phyloP scores from a whole-genome alignment of 2,113 vertebrate species.

The Lontra canadensis region DNA sequence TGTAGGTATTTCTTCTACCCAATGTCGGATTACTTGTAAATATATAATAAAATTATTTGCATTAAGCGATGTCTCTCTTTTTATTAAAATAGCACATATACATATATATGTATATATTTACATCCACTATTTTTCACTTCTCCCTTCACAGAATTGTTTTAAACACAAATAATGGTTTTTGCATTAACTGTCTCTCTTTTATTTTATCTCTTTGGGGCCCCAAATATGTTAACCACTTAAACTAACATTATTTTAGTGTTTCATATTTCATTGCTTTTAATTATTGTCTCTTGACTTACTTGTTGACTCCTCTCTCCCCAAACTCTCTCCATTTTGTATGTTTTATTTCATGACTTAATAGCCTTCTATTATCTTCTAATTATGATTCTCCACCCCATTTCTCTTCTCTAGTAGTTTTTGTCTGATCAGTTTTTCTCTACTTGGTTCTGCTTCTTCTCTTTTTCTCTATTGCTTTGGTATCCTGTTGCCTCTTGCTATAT shows the following conservation, averaged over 20 bases:
- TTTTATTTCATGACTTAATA: background rate
- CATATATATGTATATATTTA: background rate
- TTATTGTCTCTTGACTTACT: background rate
- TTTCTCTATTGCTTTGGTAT: background rate
- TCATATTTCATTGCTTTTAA: background rate
- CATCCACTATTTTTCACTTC: background rate
- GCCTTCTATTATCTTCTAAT: background rate
- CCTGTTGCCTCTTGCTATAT: background rate
- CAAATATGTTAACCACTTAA: background rate
- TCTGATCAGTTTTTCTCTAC: background rate
- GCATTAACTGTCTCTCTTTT: background rate
- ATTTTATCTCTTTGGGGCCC: background rate
- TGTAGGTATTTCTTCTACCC: slow-evolving; percentile 80
- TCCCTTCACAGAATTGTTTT: background rate
- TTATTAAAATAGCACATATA: slow-evolving; percentile 53
- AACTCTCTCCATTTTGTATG: background rate
- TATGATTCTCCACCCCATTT: background rate
- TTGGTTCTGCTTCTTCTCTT: background rate
- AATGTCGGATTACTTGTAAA: slow-evolving; percentile 77
- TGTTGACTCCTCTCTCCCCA: accelerated
- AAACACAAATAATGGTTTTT: slow-evolving; percentile 34
- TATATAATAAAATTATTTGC: slow-evolving; percentile 79
- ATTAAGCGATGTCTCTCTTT: slow-evolving; percentile 73
- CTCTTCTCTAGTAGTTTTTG: background rate
- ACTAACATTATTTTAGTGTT: background rate